Base-by-base conservation (phyloP, 1,140 invertebrate genomes). In the Drosophila burlai region DNA sequence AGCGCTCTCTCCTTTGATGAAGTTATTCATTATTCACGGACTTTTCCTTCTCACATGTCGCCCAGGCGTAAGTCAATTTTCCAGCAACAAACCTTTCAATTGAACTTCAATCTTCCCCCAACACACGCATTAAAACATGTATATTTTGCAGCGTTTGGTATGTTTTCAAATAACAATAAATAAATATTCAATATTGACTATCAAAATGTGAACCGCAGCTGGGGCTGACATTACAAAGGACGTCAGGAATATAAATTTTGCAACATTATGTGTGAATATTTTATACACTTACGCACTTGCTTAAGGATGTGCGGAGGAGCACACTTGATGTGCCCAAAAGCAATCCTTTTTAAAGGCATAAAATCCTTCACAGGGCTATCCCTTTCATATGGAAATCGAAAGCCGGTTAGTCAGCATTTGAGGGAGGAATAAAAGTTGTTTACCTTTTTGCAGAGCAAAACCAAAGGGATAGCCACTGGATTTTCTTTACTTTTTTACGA, bases 161-260 rank as follows among this genome's bases (percentile, higher is more conserved):
- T 55, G 40, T 54, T 69, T 69, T 66, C 64, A 64, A 69, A 85
- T 75, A 84, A 78, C 74, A 85, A 81, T 78, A 81, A 75, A 86
- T 75, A 85, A 85, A 86, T 81, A 85, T 86, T 71, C 79, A 78
- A 77, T 76, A 71, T 76, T 81, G 72, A 68, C 71, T 54, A 68
- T 47, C 64, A 74, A 78, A 74, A 62, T 58, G 67, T 64, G 50
- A 65, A 26, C 78, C 79, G 42, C 82, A 85, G 82, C 82, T 85
- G 83, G 61, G 49, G 58, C 82, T 85, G 83, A 82, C 82, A 84
- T 81, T 55, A 74, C 66, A 76, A 79, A 57, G 69, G 47, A 55
- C 40, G 57, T 24, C 46, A 64, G 43, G 60, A 75, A 52, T 75
- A 75, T 64, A 75, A 50, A 75, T 75, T 63, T 75, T 49, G 40